These are phyloP conservation scores for Drosophila pachea DNA, from an alignment of 1,140 invertebrate species.

Conservation along the genomic window DNA sequence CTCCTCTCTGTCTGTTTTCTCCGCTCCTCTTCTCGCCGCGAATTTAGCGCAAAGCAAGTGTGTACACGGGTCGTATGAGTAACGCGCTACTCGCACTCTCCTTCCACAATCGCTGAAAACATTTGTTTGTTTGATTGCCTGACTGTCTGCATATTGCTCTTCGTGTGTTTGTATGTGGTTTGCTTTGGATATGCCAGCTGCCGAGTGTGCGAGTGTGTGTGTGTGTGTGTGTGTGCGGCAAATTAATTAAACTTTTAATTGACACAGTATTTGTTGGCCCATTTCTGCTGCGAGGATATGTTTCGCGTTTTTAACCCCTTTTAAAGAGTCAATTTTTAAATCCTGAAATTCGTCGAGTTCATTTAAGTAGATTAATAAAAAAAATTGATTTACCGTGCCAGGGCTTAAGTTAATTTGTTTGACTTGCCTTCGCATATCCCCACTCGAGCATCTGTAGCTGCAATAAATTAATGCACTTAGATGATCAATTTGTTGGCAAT, in stretches of 20 bases:
- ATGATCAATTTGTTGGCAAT: too few relatives aligned
- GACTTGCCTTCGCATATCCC: too few relatives aligned
- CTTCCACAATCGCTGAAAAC: slow-evolving; percentile 16
- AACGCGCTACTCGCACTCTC: neutral
- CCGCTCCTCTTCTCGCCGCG: too few relatives aligned
- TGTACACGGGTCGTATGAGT: neutral
- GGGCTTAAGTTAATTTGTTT: too few relatives aligned
- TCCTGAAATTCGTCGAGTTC: too few relatives aligned
- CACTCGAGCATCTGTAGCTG: too few relatives aligned
- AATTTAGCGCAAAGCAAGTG: too few relatives aligned
- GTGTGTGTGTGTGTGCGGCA: slow-evolving; percentile 32
- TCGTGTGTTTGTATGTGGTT: slow-evolving; percentile 12
- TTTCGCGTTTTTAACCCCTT: neutral
- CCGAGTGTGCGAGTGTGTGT: slow-evolving; percentile 15
- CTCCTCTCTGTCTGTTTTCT: too few relatives aligned
- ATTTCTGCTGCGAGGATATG: slow-evolving; percentile 11
- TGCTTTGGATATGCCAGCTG: slow-evolving; percentile 13
- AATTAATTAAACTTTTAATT: slow-evolving; percentile 72
- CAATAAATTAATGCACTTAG: too few relatives aligned
- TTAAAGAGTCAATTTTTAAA: too few relatives aligned
- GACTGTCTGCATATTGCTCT: slow-evolving; percentile 14
- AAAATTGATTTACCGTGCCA: too few relatives aligned
- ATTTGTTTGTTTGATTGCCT: slow-evolving; percentile 45
- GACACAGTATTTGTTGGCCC: slow-evolving; percentile 51
- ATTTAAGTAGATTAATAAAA: too few relatives aligned